These are phyloP conservation scores for Jordanella pulchra DNA, from an alignment of 2,797 vertebrate species.

Conservation along the genomic window DNA sequence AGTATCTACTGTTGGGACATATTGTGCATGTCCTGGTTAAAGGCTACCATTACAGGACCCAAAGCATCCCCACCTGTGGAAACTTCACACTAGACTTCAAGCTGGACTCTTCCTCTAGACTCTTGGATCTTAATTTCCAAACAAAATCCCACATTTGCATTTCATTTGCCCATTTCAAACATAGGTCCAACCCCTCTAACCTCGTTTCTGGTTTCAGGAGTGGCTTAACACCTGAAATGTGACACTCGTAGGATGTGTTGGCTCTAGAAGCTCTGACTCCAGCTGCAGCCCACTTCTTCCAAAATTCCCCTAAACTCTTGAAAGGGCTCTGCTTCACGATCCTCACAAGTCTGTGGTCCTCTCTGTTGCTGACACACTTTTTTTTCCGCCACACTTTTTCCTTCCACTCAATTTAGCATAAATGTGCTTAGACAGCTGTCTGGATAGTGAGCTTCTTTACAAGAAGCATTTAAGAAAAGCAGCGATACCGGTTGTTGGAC, in stretches of 20 bases:
- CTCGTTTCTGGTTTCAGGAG: neutral
- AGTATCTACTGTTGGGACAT: neutral
- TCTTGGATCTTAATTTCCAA: neutral
- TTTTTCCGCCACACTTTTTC: neutral
- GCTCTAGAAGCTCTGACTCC: neutral
- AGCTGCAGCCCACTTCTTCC: neutral
- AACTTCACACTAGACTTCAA: neutral
- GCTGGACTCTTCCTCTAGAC: neutral
- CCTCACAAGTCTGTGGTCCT: no score
- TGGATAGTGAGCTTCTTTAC: neutral
- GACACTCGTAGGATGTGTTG: neutral
- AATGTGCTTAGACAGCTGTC: neutral
- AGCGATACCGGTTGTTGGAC: no score
- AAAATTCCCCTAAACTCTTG: neutral
- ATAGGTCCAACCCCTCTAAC: neutral
- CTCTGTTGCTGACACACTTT: neutral
- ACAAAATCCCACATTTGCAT: neutral
- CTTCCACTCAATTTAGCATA: neutral
- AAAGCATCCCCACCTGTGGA: neutral
- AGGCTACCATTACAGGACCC: neutral
- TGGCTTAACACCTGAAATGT: neutral
- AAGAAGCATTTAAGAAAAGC: neutral
- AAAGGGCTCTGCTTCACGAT: neutral
- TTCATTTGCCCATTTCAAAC: neutral
- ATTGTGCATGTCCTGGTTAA: neutral